These are phyloP conservation scores for Cynodonichthys magdalenae DNA, from an alignment of 2,797 vertebrate species.

Conservation along the genomic window DNA sequence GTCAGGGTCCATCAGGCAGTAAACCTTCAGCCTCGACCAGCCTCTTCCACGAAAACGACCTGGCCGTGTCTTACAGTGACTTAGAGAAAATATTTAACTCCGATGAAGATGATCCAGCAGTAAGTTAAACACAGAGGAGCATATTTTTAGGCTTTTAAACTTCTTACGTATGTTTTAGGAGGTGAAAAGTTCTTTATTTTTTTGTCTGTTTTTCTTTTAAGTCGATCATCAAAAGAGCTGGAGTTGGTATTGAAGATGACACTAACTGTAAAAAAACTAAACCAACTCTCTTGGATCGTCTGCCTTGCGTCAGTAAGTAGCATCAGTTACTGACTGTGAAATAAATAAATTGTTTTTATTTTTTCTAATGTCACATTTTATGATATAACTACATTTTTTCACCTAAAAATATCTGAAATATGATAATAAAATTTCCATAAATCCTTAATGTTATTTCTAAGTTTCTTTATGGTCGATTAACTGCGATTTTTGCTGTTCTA, in stretches of 20 bases:
- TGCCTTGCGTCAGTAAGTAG: constrained; percentile 93
- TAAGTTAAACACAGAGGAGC: constrained; percentile 66
- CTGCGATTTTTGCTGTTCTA: too few relatives aligned
- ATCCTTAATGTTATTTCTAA: too few relatives aligned
- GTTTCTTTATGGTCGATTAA: too few relatives aligned
- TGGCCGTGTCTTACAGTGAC: constrained; percentile 92
- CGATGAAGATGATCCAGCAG: constrained; percentile 92
- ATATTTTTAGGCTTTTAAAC: background rate
- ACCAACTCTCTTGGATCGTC: constrained; percentile 84
- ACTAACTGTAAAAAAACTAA: constrained; percentile 90
- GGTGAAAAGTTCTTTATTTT: too few relatives aligned
- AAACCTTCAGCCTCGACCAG: constrained; percentile 92
- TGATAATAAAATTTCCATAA: too few relatives aligned
- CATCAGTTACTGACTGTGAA: background rate
- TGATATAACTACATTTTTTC: too few relatives aligned
- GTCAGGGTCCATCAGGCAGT: constrained; percentile 87
- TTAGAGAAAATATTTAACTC: constrained; percentile 97
- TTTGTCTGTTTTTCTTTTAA: constrained; percentile 43
- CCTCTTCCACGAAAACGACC: constrained; percentile 92
- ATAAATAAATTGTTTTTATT: too few relatives aligned
- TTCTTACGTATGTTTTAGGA: too few relatives aligned
- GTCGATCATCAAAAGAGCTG: constrained; percentile 90
- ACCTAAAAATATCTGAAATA: too few relatives aligned
- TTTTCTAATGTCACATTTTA: too few relatives aligned
- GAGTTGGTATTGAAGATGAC: constrained; percentile 87